These are phyloP conservation scores for Rotaria magnacalcarata DNA, from an alignment of 2,888 invertebrate species.

Conservation along the genomic window DNA sequence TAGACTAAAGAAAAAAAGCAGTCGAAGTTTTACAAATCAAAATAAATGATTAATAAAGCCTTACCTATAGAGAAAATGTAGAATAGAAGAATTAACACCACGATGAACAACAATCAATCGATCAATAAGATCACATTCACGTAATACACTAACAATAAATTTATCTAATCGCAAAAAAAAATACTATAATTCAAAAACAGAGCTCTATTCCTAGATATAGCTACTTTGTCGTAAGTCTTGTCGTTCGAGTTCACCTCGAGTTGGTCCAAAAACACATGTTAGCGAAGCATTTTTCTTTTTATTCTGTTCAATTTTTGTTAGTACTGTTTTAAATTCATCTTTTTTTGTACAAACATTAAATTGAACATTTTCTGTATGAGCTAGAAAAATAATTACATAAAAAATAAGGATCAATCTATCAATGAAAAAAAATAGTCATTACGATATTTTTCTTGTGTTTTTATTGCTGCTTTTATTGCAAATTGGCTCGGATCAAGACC, in stretches of 20 bases:
- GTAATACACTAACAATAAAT: background rate
- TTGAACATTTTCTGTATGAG: background rate
- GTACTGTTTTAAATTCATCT: background rate
- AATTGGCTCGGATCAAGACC: background rate
- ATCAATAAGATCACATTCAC: constrained; percentile 20
- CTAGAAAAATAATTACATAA: background rate
- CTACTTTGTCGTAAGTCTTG: constrained; percentile 8
- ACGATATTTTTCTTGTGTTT: constrained; percentile 21
- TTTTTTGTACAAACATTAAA: background rate
- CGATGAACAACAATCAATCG: background rate
- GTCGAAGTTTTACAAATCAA: too few species aligned
- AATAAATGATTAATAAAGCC: too few species aligned
- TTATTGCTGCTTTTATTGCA: background rate
- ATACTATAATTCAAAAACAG: background rate
- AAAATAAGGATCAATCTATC: background rate
- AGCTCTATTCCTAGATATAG: background rate
- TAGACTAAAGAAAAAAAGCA: background rate
- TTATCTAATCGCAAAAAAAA: background rate
- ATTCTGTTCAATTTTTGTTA: background rate
- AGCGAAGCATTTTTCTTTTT: background rate
- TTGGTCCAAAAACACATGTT: constrained; percentile 24
- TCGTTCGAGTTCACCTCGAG: background rate
- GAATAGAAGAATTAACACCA: background rate
- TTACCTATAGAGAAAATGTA: constrained; percentile 18
- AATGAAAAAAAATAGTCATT: background rate